These are phyloP conservation scores for Tyrannus savana DNA, from an alignment of 2,113 vertebrate genomes.

Conservation along the genomic window DNA sequence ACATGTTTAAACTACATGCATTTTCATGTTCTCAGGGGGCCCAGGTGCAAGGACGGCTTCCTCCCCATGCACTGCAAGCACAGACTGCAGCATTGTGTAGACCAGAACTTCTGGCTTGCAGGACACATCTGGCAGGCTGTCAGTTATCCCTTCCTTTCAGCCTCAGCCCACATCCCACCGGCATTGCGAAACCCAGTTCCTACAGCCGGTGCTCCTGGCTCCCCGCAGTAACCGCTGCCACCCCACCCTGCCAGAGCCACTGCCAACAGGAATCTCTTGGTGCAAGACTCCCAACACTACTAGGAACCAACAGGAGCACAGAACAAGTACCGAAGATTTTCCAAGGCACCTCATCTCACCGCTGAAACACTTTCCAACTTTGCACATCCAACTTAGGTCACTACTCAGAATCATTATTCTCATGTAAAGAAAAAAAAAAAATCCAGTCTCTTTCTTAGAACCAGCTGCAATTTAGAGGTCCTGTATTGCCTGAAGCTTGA, in stretches of 20 bases:
- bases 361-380: background rate
- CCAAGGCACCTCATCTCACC: background rate
- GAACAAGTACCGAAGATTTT: background rate
- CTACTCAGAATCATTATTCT: background rate
- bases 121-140: background rate
- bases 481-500: background rate
- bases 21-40: background rate
- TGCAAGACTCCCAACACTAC: background rate
- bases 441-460: background rate
- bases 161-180: background rate
- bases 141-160: background rate
- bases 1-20: background rate
- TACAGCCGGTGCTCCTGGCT: background rate
- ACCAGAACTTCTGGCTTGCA: background rate
- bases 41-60: background rate
- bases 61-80: background rate
- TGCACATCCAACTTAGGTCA: background rate
- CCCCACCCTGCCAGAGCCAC: rapidly evolving
- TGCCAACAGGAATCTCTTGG: background rate
- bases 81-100: background rate
- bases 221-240: background rate
- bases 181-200: background rate
- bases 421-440: background rate
- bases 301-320: background rate
- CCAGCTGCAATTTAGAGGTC: background rate